phyloP scores from a whole-genome alignment of 2,113 vertebrate species.

The Scortum barcoo region DNA sequence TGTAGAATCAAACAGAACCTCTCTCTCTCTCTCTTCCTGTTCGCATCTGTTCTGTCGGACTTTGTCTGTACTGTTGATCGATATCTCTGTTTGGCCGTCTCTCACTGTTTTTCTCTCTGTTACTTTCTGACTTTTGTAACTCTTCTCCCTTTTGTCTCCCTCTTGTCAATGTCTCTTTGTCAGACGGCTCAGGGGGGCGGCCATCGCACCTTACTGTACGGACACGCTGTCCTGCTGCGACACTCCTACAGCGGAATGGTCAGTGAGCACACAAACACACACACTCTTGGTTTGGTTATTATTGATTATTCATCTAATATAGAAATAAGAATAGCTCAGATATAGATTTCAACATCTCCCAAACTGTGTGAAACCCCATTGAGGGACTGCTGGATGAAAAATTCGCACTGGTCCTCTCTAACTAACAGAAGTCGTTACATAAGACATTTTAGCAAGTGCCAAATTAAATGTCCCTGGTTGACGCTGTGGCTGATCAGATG shows the following conservation, averaged over 20 bases:
- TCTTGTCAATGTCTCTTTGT: not conserved
- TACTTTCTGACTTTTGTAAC: not conserved
- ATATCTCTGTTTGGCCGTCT: constrained; percentile 14
- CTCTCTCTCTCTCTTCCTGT: constrained; percentile 1
- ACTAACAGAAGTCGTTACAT: too few relatives aligned
- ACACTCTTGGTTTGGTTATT: too few relatives aligned
- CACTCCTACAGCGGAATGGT: constrained; percentile 98
- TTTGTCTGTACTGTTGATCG: constrained; percentile 32
- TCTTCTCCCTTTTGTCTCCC: not conserved
- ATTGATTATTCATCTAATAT: too few relatives aligned
- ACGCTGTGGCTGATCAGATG: not conserved
- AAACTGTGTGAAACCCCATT: too few relatives aligned
- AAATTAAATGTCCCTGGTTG: not conserved
- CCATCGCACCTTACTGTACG: constrained; percentile 94
- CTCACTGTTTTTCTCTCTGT: not conserved
- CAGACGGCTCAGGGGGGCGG: constrained; percentile 94
- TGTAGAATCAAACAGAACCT: not conserved
- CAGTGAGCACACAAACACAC: constrained; percentile 62
- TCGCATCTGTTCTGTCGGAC: constrained; percentile 29
- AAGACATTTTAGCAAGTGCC: too few relatives aligned
- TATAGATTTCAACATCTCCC: too few relatives aligned
- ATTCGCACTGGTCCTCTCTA: too few relatives aligned
- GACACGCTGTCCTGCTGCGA: constrained; percentile 93
- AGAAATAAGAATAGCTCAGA: too few relatives aligned
- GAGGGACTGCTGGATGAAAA: too few relatives aligned